phyloP scores from a whole-genome alignment of 92 coral and sea anemone species.

The Epizoanthus ramosus region DNA sequence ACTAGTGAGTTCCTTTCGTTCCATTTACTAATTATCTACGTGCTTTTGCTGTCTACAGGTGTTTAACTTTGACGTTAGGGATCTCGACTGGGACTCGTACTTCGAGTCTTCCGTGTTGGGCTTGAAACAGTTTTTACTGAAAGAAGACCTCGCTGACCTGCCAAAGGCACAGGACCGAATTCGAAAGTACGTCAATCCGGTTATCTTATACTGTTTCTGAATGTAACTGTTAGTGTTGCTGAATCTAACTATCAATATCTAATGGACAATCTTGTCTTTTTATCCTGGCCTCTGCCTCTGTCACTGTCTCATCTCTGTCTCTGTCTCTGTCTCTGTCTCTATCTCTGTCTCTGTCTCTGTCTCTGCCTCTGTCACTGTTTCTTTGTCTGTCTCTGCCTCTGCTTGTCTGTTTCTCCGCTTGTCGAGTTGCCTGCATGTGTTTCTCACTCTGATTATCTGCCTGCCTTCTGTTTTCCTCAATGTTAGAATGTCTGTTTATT shows the following conservation, averaged over 20 bases:
- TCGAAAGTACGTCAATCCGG: conserved; percentile 65
- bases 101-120: conserved; percentile 75
- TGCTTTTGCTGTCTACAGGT: conserved; percentile 43
- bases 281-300: neutral
- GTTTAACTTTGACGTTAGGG: conserved; percentile 87
- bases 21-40: too few relatives aligned
- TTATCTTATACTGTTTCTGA: neutral
- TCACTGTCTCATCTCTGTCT: too few relatives aligned
- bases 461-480: neutral
- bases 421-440: neutral
- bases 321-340: too few relatives aligned
- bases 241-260: neutral
- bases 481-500: too few relatives aligned
- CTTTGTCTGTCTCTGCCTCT: conserved; percentile 22
- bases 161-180: conserved; percentile 83
- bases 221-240: neutral
- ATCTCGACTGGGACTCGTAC: conserved; percentile 82
- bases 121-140: conserved; percentile 81
- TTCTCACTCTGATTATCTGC: neutral
- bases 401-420: neutral
- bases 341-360: too few relatives aligned
- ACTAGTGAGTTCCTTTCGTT: too few relatives aligned
- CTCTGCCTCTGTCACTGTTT: neutral
- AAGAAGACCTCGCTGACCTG: conserved; percentile 86
- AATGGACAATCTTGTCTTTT: too few relatives aligned